Evolutionary conservation across 2,113 vertebrate genomes (phyloP).

Genomic region (Sebastes schlegelii): DNA sequence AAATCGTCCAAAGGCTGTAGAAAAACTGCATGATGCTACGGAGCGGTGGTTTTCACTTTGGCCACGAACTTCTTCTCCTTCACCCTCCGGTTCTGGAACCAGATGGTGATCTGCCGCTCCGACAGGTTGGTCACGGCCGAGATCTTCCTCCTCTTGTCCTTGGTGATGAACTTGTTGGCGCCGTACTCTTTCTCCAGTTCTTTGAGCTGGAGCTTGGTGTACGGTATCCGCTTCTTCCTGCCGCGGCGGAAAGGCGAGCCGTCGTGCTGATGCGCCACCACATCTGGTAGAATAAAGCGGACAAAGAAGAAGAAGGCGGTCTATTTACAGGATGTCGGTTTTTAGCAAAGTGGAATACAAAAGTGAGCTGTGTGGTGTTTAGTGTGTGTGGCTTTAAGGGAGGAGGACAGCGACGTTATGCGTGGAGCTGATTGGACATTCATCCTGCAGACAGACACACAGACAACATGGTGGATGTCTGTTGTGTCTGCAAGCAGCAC

Average conservation of each 20-base stretch:
- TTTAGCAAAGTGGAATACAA: background rate
- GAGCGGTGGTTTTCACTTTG: slow-evolving; percentile 89
- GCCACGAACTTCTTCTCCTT: slow-evolving; percentile 96
- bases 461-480: slow-evolving; percentile 40
- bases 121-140: slow-evolving; percentile 91
- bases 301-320: slow-evolving; percentile 27
- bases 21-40: slow-evolving; percentile 61
- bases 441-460: background rate
- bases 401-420: background rate
- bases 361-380: background rate
- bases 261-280: slow-evolving; percentile 87
- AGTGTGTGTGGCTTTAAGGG: background rate
- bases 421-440: slow-evolving; percentile 10
- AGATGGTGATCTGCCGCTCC: slow-evolving; percentile 96
- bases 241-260: slow-evolving; percentile 92
- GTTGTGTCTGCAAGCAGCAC: slow-evolving; percentile 3
- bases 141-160: slow-evolving; percentile 96
- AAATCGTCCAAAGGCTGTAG: slow-evolving; percentile 9
- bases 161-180: slow-evolving; percentile 96
- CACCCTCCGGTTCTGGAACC: slow-evolving; percentile 96
- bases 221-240: slow-evolving; percentile 94
- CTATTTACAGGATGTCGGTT: background rate
- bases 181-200: slow-evolving; percentile 96
- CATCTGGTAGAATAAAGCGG: slow-evolving; percentile 83
- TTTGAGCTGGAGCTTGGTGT: slow-evolving; percentile 93